phyloP scores from a whole-genome alignment of 2,113 vertebrate species.

The Montifringilla adamsi region DNA sequence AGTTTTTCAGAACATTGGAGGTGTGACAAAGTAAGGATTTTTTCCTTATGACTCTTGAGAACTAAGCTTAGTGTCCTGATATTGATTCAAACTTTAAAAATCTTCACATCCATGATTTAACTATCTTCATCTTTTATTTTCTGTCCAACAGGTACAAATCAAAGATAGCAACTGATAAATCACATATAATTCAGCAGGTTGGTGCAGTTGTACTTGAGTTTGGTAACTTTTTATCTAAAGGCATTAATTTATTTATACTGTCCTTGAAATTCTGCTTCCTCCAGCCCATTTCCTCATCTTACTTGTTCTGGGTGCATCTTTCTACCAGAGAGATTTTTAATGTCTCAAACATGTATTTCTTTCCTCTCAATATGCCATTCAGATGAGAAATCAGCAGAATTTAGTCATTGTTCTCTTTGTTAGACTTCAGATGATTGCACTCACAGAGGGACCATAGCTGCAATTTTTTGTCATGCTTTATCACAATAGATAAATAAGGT shows the following conservation, averaged over 20 bases:
- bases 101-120: background rate
- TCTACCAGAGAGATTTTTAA: background rate
- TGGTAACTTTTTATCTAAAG: background rate
- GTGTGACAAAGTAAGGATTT: background rate
- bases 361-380: background rate
- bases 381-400: background rate
- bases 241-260: background rate
- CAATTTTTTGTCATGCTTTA: background rate
- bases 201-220: background rate
- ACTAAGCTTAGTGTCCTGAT: background rate
- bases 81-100: background rate
- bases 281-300: background rate
- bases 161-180: background rate
- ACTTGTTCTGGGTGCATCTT: background rate
- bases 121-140: background rate
- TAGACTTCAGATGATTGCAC: background rate
- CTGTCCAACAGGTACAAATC: background rate
- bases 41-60: background rate
- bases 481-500: background rate
- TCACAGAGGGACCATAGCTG: background rate
- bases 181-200: background rate
- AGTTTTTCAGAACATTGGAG: background rate
- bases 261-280: background rate
- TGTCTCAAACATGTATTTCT: background rate
- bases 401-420: background rate